Base-by-base conservation (phyloP, 2,888 invertebrate genomes). In the Mycalesis mineus region DNA sequence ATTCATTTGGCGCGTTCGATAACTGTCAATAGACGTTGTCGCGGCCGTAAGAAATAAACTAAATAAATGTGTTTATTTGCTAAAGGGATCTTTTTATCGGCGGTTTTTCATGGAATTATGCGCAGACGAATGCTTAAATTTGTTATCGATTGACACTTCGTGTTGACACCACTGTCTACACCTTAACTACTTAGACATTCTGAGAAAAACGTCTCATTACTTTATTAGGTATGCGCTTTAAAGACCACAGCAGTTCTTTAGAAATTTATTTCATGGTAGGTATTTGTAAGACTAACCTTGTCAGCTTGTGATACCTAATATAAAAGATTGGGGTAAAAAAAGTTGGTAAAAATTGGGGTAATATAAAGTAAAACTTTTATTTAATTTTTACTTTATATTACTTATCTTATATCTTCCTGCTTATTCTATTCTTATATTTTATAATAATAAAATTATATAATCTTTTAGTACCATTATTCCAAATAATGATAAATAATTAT, bases 1-100 rank as follows among this genome's bases (percentile, higher is more conserved):
- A 82, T 81, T 81, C 82, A 73, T 80, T 84, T 77, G 72, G 72
- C 77, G 76, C 75, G 69, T 68, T 77, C 82, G 78, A 82, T 82
- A 83, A 81, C 82, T 84, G 84, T 84, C 84, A 78, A 80, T 83
- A 71, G 75, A 50, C 57, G 68, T 68, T 68, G 69, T 65, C 65
- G 68, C 73, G 71, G 75, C 72, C 72, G 78, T 82, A 78, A 76
- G 75, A 78, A 76, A 80, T 80, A 66, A 65, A 69, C 76, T 75
- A 78, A 76, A 80, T 80, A 66, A 66, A 68, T 74, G 72, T 79
- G 79, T 84, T 80, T 84, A 85, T 84, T 84, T 80, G 77, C 72
- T 66, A 70, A 68, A 74, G 75, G 77, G 77, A 74, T 72, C 68
- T 68, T 74, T 79, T 80, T 77, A 78, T 77, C 62, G 74, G 58